A percentile compares a stretch with the other conserved stretches of the same genome.
phyloP scores from a whole-genome alignment of 2,113 vertebrate genomes.

The Malaclemys terrapin region DNA sequence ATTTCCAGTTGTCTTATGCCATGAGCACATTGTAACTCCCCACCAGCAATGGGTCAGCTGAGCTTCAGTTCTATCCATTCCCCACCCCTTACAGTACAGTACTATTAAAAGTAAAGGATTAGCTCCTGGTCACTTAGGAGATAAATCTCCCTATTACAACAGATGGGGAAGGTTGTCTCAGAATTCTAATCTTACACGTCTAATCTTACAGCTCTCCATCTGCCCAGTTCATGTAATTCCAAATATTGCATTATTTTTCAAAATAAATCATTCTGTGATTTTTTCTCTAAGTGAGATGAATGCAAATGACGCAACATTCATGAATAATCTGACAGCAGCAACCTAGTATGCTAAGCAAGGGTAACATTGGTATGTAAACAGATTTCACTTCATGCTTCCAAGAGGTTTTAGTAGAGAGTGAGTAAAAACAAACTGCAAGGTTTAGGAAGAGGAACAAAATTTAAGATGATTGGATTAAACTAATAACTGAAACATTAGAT shows the following conservation, averaged over 20 bases:
- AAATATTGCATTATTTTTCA: not conserved
- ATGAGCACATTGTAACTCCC: not conserved
- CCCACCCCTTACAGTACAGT: not conserved
- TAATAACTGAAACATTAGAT: too few species aligned
- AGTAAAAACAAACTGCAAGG: not conserved
- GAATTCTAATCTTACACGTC: accelerated
- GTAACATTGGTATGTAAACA: not conserved
- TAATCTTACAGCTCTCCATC: too few species aligned
- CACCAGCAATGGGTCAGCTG: not conserved
- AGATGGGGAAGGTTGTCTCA: not conserved
- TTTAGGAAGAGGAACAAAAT: not conserved
- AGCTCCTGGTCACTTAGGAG: not conserved
- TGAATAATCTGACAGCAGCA: not conserved
- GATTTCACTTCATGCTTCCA: not conserved
- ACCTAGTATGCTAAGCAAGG: not conserved
- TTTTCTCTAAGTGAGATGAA: not conserved
- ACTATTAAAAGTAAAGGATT: not conserved
- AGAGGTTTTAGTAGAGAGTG: not conserved
- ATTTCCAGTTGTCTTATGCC: not conserved
- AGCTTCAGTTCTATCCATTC: accelerated
- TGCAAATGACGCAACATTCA: not conserved
- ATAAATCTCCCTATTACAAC: not conserved
- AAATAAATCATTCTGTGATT: not conserved
- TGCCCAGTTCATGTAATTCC: not conserved
- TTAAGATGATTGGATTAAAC: too few species aligned